Evolutionary conservation across 2,888 invertebrate species (phyloP).

Genomic region (Sialis lutaria): DNA sequence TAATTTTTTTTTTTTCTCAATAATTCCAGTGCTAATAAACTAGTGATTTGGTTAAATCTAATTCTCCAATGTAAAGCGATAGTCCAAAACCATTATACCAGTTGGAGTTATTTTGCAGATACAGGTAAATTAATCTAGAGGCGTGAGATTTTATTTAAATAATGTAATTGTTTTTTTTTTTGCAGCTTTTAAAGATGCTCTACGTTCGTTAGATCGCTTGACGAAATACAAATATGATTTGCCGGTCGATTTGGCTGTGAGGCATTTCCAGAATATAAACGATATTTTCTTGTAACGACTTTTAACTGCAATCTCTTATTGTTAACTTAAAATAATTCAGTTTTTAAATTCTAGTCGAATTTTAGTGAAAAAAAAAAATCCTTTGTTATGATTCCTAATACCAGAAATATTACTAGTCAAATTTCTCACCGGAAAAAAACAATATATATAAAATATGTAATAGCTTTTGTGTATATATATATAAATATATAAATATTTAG

Average conservation of each 20-base stretch:
- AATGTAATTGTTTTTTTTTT: conserved; percentile 9
- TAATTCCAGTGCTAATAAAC: conserved; percentile 56
- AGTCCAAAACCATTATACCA: conserved; percentile 61
- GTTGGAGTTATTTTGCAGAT: conserved; percentile 90
- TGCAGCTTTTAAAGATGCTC: conserved; percentile 84
- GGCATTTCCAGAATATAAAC: conserved; percentile 94
- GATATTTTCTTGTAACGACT: conserved; percentile 66
- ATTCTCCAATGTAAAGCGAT: conserved; percentile 75
- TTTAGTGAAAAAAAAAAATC: no score
- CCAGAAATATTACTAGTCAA: no score
- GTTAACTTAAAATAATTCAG: no score
- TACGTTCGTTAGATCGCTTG: conserved; percentile 77
- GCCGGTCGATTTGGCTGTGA: conserved; percentile 89
- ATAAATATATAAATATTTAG: no score
- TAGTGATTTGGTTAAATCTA: conserved; percentile 87
- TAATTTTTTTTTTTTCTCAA: conserved; percentile 7
- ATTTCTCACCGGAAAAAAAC: no score
- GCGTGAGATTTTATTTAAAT: background rate
- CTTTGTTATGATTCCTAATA: no score
- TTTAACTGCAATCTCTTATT: background rate
- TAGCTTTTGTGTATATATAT: no score
- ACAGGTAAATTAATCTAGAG: conserved; percentile 50
- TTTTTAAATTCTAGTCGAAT: no score
- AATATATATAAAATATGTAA: no score
- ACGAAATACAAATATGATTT: conserved; percentile 77